Percentiles rank a stretch among this genome's conserved stretches.
Conservation (phyloP, 2,888 invertebrate species). For the Rhagium mordax region DNA sequence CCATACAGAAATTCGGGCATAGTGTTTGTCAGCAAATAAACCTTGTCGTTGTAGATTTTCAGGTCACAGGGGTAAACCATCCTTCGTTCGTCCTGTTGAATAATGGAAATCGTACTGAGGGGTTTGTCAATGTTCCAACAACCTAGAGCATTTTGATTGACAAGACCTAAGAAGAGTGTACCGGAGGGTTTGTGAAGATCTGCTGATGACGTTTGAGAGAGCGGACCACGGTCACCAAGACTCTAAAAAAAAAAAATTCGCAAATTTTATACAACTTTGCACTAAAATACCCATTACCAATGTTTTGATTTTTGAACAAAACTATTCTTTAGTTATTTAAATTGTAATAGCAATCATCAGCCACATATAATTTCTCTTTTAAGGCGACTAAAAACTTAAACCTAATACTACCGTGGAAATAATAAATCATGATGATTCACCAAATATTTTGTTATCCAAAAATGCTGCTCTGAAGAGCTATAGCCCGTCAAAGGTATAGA, state of each 20-base stretch:
- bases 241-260: constrained; percentile 64
- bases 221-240: constrained; percentile 77
- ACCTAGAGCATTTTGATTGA: constrained; percentile 80
- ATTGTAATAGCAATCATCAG: no score
- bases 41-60: constrained; percentile 75
- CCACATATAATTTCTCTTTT: no score
- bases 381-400: no score
- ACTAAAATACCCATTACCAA: no score
- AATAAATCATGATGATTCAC: no score
- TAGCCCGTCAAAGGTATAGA: no score
- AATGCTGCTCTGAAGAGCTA: no score
- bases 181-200: constrained; percentile 75
- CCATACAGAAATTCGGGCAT: constrained; percentile 80
- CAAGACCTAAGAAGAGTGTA: constrained; percentile 80
- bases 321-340: no score
- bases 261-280: no score
- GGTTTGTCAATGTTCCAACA: constrained; percentile 80
- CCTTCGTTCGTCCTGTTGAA: constrained; percentile 74
- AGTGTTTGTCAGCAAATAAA: constrained; percentile 80
- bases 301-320: no score
- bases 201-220: constrained; percentile 81
- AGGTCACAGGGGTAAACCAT: constrained; percentile 84
- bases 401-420: no score
- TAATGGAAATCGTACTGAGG: constrained; percentile 71
- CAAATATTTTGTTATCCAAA: no score